Percentiles rank a stretch among this genome's conserved stretches.
Evolutionary conservation across 2,113 vertebrate genomes (phyloP).

Genomic region (Oncorhynchus clarkii): DNA sequence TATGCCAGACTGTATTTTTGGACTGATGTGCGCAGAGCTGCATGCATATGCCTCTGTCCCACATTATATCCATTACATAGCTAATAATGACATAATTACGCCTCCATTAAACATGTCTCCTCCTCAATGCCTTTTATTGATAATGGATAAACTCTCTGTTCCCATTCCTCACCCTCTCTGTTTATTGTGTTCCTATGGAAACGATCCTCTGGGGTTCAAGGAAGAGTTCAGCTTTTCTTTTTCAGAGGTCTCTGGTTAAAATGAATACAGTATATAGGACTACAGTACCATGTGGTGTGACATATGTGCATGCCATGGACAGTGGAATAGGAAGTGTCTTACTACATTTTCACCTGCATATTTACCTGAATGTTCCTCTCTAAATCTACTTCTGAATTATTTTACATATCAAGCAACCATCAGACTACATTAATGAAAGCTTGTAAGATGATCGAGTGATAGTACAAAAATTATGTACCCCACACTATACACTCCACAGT

Average conservation of each 20-base stretch:
- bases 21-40: neutral
- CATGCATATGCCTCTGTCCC: neutral
- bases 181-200: constrained; percentile 24
- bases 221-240: constrained; percentile 14
- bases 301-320: no score
- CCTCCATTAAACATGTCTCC: neutral
- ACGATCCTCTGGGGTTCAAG: constrained; percentile 23
- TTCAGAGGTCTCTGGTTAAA: constrained; percentile 14
- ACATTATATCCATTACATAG: neutral
- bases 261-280: neutral
- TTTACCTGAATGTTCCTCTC: neutral
- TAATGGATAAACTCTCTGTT: constrained; percentile 1
- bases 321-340: neutral
- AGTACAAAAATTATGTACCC: neutral
- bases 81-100: constrained; percentile 3
- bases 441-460: neutral
- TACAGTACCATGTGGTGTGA: constrained; percentile 3
- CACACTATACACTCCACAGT: neutral
- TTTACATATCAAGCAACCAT: neutral
- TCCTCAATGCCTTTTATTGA: neutral
- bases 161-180: constrained; percentile 15
- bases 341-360: neutral
- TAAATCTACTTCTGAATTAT: neutral
- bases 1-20: neutral
- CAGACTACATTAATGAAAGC: neutral